These are phyloP conservation scores for Ramphastos sulfuratus DNA, from an alignment of 2,113 vertebrate genomes.

Conservation along the genomic window DNA sequence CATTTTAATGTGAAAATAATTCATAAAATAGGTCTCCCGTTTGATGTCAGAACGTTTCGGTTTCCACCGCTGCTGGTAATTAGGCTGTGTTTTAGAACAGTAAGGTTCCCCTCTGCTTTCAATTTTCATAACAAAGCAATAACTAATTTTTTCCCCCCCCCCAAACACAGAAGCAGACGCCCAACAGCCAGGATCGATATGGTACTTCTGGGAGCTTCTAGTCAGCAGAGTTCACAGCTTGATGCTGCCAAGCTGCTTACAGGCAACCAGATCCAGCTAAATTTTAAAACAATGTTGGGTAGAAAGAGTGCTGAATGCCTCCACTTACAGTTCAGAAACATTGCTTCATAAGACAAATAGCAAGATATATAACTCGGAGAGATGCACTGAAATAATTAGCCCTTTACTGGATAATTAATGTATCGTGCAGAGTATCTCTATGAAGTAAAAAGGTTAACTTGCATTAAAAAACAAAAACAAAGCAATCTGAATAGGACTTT, in stretches of 20 bases:
- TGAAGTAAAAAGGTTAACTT: not conserved
- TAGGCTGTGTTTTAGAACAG: not conserved
- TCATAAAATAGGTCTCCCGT: not conserved
- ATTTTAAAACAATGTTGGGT: not conserved
- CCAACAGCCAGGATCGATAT: not conserved
- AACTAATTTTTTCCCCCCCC: not conserved
- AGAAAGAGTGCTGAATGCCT: not conserved
- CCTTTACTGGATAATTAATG: not conserved
- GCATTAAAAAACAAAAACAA: not conserved
- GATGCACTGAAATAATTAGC: not conserved
- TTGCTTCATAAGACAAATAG: not conserved
- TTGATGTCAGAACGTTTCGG: not conserved
- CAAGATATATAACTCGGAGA: not conserved
- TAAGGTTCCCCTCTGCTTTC: not conserved
- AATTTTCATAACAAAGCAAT: not conserved
- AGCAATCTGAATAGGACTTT: not conserved
- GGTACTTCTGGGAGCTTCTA: not conserved
- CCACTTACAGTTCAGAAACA: not conserved
- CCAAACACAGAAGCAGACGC: not conserved
- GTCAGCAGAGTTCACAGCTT: not conserved
- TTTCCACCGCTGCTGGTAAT: not conserved
- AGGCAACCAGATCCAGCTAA: not conserved
- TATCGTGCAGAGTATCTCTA: not conserved
- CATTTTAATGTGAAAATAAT: not conserved
- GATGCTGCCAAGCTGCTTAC: not conserved